Evolutionary conservation across 2,113 vertebrate species (phyloP).

Genomic region (Oenanthe oenanthe): DNA sequence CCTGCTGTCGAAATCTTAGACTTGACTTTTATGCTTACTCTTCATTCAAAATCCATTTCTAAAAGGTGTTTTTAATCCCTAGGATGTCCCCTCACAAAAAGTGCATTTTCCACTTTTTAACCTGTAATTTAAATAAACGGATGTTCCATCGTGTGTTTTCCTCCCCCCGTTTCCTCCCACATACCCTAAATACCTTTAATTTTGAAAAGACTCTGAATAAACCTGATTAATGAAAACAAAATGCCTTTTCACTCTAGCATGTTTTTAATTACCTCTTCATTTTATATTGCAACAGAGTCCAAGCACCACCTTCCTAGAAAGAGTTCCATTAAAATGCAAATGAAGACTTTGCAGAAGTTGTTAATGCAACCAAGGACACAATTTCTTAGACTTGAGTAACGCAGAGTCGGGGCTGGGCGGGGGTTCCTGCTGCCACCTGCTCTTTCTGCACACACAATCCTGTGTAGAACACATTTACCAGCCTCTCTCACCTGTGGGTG

Average conservation of each 20-base stretch:
- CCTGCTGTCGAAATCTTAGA: neutral
- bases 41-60: neutral
- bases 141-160: neutral
- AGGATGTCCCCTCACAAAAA: neutral
- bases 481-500: neutral
- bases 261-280: constrained; percentile 28
- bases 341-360: constrained; percentile 33
- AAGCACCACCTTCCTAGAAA: constrained; percentile 49
- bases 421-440: neutral
- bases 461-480: neutral
- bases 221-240: constrained; percentile 17
- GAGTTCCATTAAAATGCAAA: constrained; percentile 59
- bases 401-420: accelerated
- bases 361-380: neutral
- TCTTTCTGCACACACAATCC: accelerated
- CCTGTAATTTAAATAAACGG: constrained; percentile 1
- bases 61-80: neutral
- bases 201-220: neutral
- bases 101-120: neutral
- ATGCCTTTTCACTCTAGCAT: neutral
- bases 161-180: neutral
- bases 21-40: neutral
- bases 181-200: neutral
- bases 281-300: neutral
- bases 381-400: neutral